Conservation (phyloP, 2,797 vertebrate genomes). For the Fundulus diaphanus region DNA sequence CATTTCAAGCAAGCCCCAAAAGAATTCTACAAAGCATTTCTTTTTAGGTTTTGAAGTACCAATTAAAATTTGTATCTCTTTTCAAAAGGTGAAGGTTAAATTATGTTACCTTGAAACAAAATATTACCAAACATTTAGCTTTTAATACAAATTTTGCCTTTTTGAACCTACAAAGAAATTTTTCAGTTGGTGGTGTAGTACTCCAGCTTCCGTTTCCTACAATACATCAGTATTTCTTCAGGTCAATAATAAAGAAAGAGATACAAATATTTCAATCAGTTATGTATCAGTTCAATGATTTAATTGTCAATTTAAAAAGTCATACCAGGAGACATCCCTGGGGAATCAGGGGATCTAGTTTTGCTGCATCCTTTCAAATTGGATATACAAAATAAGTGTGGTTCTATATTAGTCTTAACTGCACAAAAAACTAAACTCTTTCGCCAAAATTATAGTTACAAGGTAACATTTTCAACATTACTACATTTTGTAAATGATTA, state of each 20-base stretch:
- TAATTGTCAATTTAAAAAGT: not conserved
- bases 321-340: not conserved
- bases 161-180: not conserved
- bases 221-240: not conserved
- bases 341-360: not conserved
- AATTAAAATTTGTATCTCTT: too few species aligned
- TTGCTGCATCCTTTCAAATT: not conserved
- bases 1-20: too few species aligned
- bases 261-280: not conserved
- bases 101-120: too few species aligned
- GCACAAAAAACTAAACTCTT: not conserved
- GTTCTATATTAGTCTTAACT: not conserved
- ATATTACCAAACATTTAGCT: too few species aligned
- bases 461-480: constrained; percentile 1
- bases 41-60: too few species aligned
- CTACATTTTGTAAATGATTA: not conserved
- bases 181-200: not conserved
- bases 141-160: too few species aligned
- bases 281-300: too few species aligned
- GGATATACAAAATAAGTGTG: not conserved
- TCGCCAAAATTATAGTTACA: too few species aligned
- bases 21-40: too few species aligned
- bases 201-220: not conserved
- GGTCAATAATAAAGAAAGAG: not conserved
- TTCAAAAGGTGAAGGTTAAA: too few species aligned